Percentiles rank a stretch among this genome's conserved stretches.
Conservation (phyloP, 2,113 vertebrate species). For the Danionella cerebrum region DNA sequence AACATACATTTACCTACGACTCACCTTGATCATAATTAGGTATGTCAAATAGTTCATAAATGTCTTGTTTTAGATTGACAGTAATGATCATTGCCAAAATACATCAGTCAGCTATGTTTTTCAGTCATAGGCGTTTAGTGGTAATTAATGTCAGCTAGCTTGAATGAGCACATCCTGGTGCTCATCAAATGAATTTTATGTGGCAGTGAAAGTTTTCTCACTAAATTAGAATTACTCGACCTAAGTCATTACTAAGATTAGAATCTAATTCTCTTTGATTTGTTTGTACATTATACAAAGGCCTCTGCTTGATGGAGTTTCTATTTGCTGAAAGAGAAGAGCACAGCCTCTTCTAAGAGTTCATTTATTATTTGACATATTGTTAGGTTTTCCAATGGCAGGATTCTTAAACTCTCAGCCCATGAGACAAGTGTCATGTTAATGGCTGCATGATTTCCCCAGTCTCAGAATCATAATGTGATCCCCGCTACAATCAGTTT, state of each 20-base stretch:
- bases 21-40: neutral
- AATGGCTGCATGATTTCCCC: too few relatives aligned
- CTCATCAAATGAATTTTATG: conserved; percentile 25
- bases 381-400: too few relatives aligned
- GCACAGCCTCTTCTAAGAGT: neutral
- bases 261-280: neutral
- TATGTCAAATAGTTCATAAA: conserved; percentile 18
- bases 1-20: neutral
- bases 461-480: too few relatives aligned
- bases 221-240: conserved; percentile 20
- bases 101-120: neutral
- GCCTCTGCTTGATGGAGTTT: conserved; percentile 7
- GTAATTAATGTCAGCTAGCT: conserved; percentile 9
- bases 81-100: conserved; percentile 23
- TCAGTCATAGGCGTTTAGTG: neutral
- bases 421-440: too few relatives aligned
- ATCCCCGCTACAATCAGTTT: too few relatives aligned
- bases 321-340: conserved; percentile 4
- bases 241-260: conserved; percentile 14
- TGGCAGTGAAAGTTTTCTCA: conserved; percentile 16
- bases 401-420: too few relatives aligned
- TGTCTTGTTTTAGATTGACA: conserved; percentile 7
- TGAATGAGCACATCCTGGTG: conserved; percentile 2
- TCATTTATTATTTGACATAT: too few relatives aligned
- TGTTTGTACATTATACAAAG: neutral